Conservation (phyloP, 2,888 invertebrate species). For the Odiellus spinosus region DNA sequence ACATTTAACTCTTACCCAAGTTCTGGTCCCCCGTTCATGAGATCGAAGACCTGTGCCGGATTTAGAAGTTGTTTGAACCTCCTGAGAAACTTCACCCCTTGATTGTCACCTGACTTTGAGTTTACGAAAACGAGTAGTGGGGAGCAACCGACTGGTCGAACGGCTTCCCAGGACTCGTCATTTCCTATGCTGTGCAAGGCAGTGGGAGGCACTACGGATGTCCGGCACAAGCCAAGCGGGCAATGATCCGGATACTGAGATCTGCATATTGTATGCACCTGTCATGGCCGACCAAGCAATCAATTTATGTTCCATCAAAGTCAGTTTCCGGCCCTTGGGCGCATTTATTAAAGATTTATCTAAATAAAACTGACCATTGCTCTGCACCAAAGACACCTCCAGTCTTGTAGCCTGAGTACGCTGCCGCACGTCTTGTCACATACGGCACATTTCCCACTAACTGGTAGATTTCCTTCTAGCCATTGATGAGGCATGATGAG, state of each 20-base stretch:
- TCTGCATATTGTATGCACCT: conserved; percentile 76
- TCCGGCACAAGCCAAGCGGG: conserved; percentile 68
- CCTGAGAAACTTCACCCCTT: conserved; percentile 85
- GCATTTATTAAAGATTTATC: no score
- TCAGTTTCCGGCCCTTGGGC: no score
- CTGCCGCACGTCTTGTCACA: conserved; percentile 96
- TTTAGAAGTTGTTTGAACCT: conserved; percentile 88
- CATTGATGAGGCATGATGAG: conserved; percentile 86
- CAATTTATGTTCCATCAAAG: no score
- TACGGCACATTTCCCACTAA: conserved; percentile 64
- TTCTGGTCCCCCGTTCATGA: conserved; percentile 65
- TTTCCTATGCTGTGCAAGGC: conserved; percentile 69
- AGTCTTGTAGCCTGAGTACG: conserved; percentile 84
- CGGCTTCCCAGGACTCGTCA: conserved; percentile 83
- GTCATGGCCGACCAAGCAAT: conserved; percentile 3
- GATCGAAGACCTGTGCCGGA: conserved; percentile 94
- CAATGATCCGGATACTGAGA: conserved; percentile 61
- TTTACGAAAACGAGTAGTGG: conserved; percentile 94
- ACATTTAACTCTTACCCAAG: conserved; percentile 43
- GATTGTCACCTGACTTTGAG: conserved; percentile 95
- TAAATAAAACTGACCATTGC: conserved; percentile 42
- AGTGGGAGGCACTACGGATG: conserved; percentile 82
- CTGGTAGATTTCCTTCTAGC: conserved; percentile 70
- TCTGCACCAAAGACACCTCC: conserved; percentile 92
- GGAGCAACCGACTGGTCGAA: conserved; percentile 46